A percentile compares a stretch with the other conserved stretches of the same genome.
Conservation (phyloP, 2,113 vertebrate genomes). For the Spermophilus dauricus region DNA sequence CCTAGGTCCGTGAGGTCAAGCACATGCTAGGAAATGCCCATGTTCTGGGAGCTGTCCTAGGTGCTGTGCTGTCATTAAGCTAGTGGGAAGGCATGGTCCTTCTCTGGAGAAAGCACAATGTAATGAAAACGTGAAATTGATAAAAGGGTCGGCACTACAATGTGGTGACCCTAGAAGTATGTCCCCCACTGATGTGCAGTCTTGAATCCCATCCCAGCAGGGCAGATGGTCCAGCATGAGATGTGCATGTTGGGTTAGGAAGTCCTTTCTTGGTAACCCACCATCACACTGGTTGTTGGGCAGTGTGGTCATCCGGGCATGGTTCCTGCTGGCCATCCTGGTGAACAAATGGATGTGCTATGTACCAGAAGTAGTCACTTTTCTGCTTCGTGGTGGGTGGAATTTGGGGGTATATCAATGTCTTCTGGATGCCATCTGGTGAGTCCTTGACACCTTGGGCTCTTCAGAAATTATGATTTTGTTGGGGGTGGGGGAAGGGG, state of each 20-base stretch:
- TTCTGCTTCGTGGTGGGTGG: neutral
- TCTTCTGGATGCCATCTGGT: neutral
- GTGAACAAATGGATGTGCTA: neutral
- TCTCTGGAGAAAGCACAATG: neutral
- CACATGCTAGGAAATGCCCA: neutral
- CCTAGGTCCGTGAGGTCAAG: neutral
- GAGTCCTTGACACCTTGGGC: neutral
- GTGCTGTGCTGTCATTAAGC: neutral
- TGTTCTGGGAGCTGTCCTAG: neutral
- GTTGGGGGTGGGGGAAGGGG: neutral
- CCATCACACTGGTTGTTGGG: neutral
- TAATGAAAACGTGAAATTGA: neutral
- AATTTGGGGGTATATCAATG: neutral
- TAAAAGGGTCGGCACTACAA: neutral
- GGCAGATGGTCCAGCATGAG: neutral
- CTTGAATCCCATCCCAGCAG: neutral
- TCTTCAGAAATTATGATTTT: neutral
- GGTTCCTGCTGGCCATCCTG: neutral
- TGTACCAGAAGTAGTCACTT: neutral
- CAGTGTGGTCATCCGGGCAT: neutral
- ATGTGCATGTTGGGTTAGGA: neutral
- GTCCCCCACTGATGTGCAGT: neutral
- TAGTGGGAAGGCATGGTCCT: neutral
- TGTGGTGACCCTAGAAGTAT: fast-evolving
- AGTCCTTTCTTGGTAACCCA: neutral